Evolutionary conservation across 2,113 vertebrate species (phyloP), one percentile per base, ranked within the genome.

Genomic region (Oceanites oceanicus): DNA sequence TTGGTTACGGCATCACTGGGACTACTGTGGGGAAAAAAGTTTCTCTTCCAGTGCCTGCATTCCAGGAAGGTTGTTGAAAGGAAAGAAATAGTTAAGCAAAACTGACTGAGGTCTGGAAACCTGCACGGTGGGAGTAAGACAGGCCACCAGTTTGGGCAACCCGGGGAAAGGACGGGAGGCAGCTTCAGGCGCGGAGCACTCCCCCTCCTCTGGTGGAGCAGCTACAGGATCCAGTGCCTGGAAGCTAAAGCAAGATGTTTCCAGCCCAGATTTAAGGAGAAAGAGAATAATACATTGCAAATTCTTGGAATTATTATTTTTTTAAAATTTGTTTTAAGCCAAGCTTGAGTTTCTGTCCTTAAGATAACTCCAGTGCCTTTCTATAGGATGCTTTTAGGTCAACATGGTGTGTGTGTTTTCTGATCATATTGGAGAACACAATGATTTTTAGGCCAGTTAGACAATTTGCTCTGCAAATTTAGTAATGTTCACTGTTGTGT

Each of bases 401-500:
- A 23, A 1, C 7, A 10, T 4, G 19, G 1, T 4, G 25, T 16
- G 1, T 13, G 36, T 14, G 9, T 18, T 36, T 44, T 26, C n/a
- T 7, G 21, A 4, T 6, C n/a, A 14, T 16, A 9, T 0, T 6
- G 26, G 47, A 11, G 38, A 40, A 7, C 13, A 13, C 18, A 6
- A 9, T 11, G 27, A 3, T 6, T 27, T 52, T 20, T 2, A 21
- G 74, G 68, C 44, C 52, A 30, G 68, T 11, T 5, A 61, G 26
- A 11, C 13, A 4, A 11, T 12, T 27, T 30, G 13, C 67, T 15
- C 52, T 47, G 82, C 27, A 5, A 7, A 26, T 30, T 5, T 20
- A 4, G 26, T 1, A 25, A 1, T 10, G 68, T 1, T 67, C 16
- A 3, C 11, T 13, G 38, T 21, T 1, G n/a, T 3, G 8, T 3